Conservation (phyloP, 2,888 invertebrate species). For the Falcaria lacertinaria region DNA sequence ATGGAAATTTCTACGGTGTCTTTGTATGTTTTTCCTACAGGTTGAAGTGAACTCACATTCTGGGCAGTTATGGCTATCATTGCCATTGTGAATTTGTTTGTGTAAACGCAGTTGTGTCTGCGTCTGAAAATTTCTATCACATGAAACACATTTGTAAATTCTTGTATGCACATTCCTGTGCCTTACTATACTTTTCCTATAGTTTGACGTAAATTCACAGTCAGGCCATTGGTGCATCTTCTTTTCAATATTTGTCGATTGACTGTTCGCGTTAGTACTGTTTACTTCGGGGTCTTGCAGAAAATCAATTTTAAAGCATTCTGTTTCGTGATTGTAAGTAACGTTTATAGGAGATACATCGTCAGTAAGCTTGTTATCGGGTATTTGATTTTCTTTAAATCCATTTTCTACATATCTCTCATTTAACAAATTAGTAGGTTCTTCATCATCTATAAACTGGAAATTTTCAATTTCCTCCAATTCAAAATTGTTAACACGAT, state of each 20-base stretch:
- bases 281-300: background rate
- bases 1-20: too few relatives aligned
- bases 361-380: too few relatives aligned
- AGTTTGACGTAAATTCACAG: background rate
- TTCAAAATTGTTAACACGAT: background rate
- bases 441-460: too few relatives aligned
- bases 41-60: too few relatives aligned
- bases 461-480: background rate
- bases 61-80: too few relatives aligned
- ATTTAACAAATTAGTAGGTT: too few relatives aligned
- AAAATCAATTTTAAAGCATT: background rate
- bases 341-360: background rate
- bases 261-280: background rate
- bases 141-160: background rate
- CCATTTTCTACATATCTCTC: too few relatives aligned
- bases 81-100: background rate
- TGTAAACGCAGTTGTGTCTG: background rate
- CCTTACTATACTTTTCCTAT: background rate
- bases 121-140: background rate
- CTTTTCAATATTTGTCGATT: background rate
- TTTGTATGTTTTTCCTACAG: too few relatives aligned
- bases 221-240: background rate
- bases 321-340: background rate
- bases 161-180: background rate
- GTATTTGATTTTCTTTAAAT: too few relatives aligned